Conservation (phyloP, 2,888 invertebrate genomes). For the Polymixis lichenea region DNA sequence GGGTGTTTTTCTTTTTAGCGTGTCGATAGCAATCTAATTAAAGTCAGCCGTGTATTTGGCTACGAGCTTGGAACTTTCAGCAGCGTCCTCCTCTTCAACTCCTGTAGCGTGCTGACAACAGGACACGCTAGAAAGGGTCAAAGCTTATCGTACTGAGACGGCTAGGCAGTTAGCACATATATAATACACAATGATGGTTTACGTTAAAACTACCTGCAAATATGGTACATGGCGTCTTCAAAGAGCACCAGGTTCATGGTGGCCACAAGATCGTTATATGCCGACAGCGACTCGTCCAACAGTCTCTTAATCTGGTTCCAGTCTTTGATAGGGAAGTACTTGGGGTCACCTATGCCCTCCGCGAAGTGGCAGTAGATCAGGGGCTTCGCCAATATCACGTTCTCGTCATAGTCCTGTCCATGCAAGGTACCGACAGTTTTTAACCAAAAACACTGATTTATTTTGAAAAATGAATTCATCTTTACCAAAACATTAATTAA, state of each 20-base stretch:
- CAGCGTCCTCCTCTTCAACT: too few species aligned
- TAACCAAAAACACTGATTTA: not conserved
- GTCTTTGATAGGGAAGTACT: conserved; percentile 95
- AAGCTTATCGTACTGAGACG: too few species aligned
- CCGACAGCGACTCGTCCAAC: conserved; percentile 94
- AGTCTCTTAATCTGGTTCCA: conserved; percentile 93
- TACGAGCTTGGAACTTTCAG: too few species aligned
- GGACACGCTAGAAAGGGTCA: too few species aligned
- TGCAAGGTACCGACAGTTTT: not conserved
- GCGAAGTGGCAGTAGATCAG: conserved; percentile 98
- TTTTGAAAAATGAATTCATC: too few species aligned
- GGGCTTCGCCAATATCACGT: conserved; percentile 93
- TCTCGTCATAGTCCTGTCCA: conserved; percentile 93
- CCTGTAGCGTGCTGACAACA: too few species aligned
- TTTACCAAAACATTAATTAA: not conserved
- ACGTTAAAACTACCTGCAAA: conserved; percentile 91
- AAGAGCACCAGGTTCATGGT: conserved; percentile 98
- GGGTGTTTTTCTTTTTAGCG: too few species aligned
- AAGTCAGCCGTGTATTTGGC: too few species aligned
- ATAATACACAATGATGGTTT: not conserved
- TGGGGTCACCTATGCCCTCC: conserved; percentile 97
- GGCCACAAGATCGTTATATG: conserved; percentile 97
- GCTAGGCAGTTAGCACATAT: not conserved
- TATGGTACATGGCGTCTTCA: conserved; percentile 98
- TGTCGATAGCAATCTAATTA: too few species aligned